Evolutionary conservation across 2,888 invertebrate species (phyloP).

Genomic region (Electrophaes corylata): DNA sequence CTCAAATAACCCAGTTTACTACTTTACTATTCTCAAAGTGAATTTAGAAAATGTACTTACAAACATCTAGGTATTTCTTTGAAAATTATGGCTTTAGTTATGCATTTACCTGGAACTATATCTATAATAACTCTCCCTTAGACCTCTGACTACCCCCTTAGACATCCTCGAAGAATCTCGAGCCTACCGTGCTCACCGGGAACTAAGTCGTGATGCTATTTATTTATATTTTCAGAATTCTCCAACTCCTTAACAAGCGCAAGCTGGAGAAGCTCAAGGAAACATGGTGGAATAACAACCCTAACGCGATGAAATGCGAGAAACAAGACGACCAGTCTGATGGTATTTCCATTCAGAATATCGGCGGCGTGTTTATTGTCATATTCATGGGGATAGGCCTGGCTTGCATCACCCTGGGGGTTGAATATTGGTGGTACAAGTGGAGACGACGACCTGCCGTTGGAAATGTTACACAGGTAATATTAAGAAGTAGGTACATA

Average conservation of each 20-base stretch:
- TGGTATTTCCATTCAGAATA: constrained; percentile 98
- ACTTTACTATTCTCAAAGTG: constrained; percentile 3
- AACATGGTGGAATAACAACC: constrained; percentile 97
- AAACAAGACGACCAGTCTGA: constrained; percentile 96
- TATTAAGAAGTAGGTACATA: not conserved
- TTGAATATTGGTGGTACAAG: constrained; percentile 98
- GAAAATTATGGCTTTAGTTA: not conserved
- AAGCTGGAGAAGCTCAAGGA: constrained; percentile 97
- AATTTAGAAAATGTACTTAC: not conserved
- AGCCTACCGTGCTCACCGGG: no score
- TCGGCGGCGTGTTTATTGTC: constrained; percentile 98
- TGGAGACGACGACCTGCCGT: constrained; percentile 87
- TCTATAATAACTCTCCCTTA: no score
- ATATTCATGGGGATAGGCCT: constrained; percentile 97
- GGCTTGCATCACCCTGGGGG: constrained; percentile 94
- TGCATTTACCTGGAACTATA: no score
- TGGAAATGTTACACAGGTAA: constrained; percentile 84
- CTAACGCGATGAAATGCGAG: constrained; percentile 90
- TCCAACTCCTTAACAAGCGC: constrained; percentile 96
- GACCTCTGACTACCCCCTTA: no score
- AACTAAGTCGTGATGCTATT: no score
- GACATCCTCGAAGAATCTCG: no score
- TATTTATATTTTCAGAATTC: constrained; percentile 86
- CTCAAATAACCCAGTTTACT: constrained; percentile 1
- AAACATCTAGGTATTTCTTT: no score